Evolutionary conservation across 2,888 invertebrate species (phyloP).

Genomic region (Lycocerus yunnanus): DNA sequence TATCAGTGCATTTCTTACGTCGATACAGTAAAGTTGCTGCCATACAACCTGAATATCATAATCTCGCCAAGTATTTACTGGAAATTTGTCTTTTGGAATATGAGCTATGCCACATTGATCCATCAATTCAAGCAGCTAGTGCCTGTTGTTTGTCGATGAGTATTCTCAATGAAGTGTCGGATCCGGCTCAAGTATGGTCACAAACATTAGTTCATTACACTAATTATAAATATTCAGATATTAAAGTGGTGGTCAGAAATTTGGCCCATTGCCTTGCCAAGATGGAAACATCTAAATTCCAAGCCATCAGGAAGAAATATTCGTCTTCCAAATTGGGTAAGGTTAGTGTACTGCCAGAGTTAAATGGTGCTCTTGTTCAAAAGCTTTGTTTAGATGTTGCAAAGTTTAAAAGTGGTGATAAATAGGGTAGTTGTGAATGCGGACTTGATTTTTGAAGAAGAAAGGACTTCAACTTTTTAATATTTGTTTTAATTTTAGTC

Average conservation of each 20-base stretch:
- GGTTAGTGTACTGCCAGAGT: conserved; percentile 67
- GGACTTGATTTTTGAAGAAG: neutral
- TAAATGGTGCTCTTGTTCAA: conserved; percentile 57
- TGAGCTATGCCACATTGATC: conserved; percentile 73
- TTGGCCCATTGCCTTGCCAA: conserved; percentile 72
- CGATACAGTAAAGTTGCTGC: conserved; percentile 68
- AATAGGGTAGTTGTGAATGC: neutral
- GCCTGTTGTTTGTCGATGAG: conserved; percentile 74
- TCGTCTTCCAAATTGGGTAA: conserved; percentile 62
- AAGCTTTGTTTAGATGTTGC: conserved; percentile 35
- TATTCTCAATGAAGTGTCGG: conserved; percentile 59
- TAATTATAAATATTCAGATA: conserved; percentile 69
- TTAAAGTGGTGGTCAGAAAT: conserved; percentile 70
- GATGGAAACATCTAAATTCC: conserved; percentile 72
- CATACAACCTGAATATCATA: conserved; percentile 60
- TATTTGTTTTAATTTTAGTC: neutral
- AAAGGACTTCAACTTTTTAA: neutral
- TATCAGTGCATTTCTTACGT: conserved; percentile 87
- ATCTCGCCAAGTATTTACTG: conserved; percentile 86
- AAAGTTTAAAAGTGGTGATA: neutral
- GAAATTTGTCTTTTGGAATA: conserved; percentile 85
- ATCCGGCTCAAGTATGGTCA: conserved; percentile 67
- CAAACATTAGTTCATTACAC: conserved; percentile 77
- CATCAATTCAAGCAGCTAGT: conserved; percentile 84
- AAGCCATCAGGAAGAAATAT: conserved; percentile 74